Evolutionary conservation across 2,113 vertebrate genomes (phyloP), one percentile per base, ranked within the genome.

Genomic region (Crotalus viridis): DNA sequence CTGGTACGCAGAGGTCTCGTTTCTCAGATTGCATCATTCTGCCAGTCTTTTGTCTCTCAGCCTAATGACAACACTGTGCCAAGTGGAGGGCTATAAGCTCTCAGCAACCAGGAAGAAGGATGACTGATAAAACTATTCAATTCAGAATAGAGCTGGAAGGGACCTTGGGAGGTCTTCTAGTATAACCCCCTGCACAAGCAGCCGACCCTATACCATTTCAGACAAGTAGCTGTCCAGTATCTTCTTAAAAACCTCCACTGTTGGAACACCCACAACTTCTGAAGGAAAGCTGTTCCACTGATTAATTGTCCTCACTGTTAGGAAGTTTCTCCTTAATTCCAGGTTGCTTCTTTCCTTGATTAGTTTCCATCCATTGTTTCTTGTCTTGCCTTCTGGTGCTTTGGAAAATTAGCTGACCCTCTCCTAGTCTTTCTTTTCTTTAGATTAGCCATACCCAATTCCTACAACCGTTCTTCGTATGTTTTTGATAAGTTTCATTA

Each of bases 1-100:
- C 89, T 94, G 85, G 94, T 94, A 93, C 91, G 61, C 92, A 61
- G 95, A 89, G 91, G 91, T 96, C 93, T 95, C 91, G 96, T 95
- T 95, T 94, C 93, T 54, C 21, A 86, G 39, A 57, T 91, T 93
- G 57, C 28, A 0, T 96, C 94, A 93, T 94, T 91, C 85, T 88
- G 55, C 5, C 0, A 1, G 33, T 33, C 87, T 55, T 5, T 96
- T 94, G 94, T 93, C 90, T 5, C 74, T 54, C 92, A 87, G 93
- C 92, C 48, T 93, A 93, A 94, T 94, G 91, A 93, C 88, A 28
- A 74, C 90, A 96, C 88, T 92, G 3, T 95, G 94, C 94, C 94
- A 91, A 87, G 93, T 90, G 89, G 85, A 17, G 93, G 59, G 24
- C 87, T 95, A 94, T 59, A 57, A 19, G 74, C 93, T 89, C 8